Evolutionary conservation across 2,888 invertebrate genomes (phyloP).

Genomic region (Boloria euphrosyne): DNA sequence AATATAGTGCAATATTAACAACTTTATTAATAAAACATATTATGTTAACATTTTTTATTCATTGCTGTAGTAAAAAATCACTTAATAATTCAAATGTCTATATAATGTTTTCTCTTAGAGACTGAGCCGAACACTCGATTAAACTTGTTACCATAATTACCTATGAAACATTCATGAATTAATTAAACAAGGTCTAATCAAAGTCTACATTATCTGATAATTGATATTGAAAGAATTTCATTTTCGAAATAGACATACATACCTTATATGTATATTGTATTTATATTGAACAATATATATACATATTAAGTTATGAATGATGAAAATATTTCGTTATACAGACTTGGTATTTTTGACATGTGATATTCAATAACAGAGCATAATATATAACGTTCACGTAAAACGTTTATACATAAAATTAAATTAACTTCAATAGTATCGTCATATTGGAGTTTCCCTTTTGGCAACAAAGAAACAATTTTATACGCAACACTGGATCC

Average conservation of each 20-base stretch:
- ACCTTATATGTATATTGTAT: too few species aligned
- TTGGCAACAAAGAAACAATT: conserved; percentile 39
- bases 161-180: conserved; percentile 19
- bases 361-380: background rate
- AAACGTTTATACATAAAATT: conserved; percentile 21
- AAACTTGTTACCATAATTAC: conserved; percentile 22
- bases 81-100: background rate
- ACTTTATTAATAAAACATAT: too few species aligned
- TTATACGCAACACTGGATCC: conserved; percentile 28
- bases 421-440: conserved; percentile 28
- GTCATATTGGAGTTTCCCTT: conserved; percentile 26
- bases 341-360: background rate
- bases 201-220: background rate
- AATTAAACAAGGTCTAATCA: conserved; percentile 13
- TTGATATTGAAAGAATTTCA: conserved; percentile 1
- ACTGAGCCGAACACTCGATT: conserved; percentile 22
- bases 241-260: background rate
- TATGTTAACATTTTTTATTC: too few species aligned
- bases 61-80: too few species aligned
- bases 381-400: conserved; percentile 4
- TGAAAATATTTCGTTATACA: too few species aligned
- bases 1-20: too few species aligned
- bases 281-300: too few species aligned
- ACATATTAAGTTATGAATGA: too few species aligned
- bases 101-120: background rate